Conservation (phyloP, 23 tunicate species). For the Diplosoma virens region DNA sequence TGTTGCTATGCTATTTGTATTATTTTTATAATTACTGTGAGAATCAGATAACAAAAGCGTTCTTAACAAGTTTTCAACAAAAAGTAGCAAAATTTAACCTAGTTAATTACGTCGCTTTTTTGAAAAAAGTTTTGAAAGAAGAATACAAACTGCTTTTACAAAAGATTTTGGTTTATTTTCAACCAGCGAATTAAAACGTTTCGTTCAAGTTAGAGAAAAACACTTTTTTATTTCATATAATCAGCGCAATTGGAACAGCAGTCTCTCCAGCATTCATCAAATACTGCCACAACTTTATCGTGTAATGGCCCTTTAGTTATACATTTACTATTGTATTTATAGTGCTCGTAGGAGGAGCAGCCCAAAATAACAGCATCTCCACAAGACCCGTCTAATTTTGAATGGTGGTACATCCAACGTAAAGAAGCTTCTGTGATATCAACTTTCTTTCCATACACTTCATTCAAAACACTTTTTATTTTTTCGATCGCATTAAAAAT, state of each 20-base stretch:
- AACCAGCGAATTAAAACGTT: no score
- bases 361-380: constrained; percentile 94
- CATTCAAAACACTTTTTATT: constrained; percentile 29
- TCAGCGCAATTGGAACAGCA: constrained; percentile 27
- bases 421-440: constrained; percentile 69
- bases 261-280: constrained; percentile 54
- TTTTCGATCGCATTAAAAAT: constrained; percentile 61
- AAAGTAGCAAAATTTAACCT: no score
- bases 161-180: no score
- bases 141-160: no score
- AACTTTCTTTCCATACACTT: constrained; percentile 60
- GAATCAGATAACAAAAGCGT: no score
- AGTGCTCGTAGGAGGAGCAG: constrained; percentile 46
- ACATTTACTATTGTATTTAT: constrained; percentile 41
- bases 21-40: no score
- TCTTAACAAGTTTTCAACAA: no score
- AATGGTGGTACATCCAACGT: constrained; percentile 93
- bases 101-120: no score
- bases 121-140: no score
- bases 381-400: constrained; percentile 35
- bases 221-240: constrained; percentile 55
- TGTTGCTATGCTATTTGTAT: no score
- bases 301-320: constrained; percentile 52
- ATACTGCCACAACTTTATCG: constrained; percentile 50
- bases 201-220: no score